Conservation (phyloP, 2,888 invertebrate species). For the Apoda limacodes region DNA sequence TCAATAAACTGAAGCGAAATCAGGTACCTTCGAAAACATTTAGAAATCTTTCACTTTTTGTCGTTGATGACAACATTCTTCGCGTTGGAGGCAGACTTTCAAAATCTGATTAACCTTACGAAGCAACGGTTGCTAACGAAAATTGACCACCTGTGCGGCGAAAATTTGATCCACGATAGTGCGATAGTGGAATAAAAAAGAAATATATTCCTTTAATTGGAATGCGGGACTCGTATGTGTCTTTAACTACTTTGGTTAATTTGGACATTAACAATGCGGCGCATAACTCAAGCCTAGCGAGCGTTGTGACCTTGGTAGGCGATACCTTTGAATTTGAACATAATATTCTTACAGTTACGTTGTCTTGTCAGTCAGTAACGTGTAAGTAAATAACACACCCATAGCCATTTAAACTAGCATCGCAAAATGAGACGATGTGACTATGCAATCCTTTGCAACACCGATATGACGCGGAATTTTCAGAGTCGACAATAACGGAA, state of each 20-base stretch:
- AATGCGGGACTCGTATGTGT: slow-evolving; percentile 1
- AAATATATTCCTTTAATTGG: background rate
- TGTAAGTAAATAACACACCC: no score
- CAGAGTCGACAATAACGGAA: no score
- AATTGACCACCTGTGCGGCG: no score
- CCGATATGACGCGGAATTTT: slow-evolving; percentile 6
- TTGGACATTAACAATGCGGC: slow-evolving; percentile 4
- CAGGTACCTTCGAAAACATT: no score
- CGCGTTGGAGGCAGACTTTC: no score
- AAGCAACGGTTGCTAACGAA: no score
- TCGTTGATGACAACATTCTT: no score
- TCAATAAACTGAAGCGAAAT: no score
- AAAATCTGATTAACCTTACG: no score
- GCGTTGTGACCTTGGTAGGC: slow-evolving; percentile 2
- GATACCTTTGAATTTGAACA: slow-evolving; percentile 6
- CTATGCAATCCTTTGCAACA: background rate
- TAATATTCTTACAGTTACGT: background rate
- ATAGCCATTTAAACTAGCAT: slow-evolving; percentile 6
- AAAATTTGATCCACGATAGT: background rate
- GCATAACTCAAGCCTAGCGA: slow-evolving; percentile 6
- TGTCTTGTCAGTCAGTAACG: no score
- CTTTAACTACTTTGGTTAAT: slow-evolving; percentile 1
- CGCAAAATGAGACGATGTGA: slow-evolving; percentile 4
- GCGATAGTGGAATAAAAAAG: no score
- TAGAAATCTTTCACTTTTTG: no score